Conservation (phyloP, 2,888 invertebrate genomes). For the Agrilus mali region DNA sequence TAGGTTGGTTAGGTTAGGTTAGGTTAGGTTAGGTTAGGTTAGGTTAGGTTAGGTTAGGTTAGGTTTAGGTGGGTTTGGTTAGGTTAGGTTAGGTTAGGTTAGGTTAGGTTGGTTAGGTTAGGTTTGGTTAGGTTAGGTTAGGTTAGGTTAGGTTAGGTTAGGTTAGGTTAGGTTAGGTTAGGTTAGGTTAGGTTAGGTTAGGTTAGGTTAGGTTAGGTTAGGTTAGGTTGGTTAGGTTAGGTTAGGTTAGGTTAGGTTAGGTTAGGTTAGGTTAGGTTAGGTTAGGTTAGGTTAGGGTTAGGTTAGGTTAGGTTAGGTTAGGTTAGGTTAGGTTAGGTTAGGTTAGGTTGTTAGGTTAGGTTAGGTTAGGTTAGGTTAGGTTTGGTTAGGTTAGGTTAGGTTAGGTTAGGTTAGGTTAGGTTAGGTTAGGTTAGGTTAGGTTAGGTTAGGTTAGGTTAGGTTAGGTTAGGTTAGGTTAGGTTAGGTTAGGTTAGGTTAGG, state of each 20-base stretch:
- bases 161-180: constrained; percentile 9
- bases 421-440: constrained; percentile 9
- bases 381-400: constrained; percentile 3
- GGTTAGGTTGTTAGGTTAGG: constrained; percentile 7
- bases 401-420: constrained; percentile 7
- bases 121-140: constrained; percentile 10
- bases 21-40: constrained; percentile 11
- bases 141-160: constrained; percentile 12
- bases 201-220: constrained; percentile 9
- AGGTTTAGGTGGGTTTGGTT: constrained; percentile 11
- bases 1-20: constrained; percentile 1
- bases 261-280: constrained; percentile 5
- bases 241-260: constrained; percentile 9
- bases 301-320: constrained; percentile 2
- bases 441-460: constrained; percentile 9
- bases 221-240: not conserved
- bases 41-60: constrained; percentile 10
- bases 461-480: constrained; percentile 7
- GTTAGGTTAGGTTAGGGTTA: not conserved
- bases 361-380: constrained; percentile 3
- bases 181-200: constrained; percentile 10
- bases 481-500: constrained; percentile 8
- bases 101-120: no score
- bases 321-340: constrained; percentile 7
- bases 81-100: constrained; percentile 10